Evolutionary conservation across 2,888 invertebrate genomes (phyloP).

Genomic region (Micropterix aruncella): DNA sequence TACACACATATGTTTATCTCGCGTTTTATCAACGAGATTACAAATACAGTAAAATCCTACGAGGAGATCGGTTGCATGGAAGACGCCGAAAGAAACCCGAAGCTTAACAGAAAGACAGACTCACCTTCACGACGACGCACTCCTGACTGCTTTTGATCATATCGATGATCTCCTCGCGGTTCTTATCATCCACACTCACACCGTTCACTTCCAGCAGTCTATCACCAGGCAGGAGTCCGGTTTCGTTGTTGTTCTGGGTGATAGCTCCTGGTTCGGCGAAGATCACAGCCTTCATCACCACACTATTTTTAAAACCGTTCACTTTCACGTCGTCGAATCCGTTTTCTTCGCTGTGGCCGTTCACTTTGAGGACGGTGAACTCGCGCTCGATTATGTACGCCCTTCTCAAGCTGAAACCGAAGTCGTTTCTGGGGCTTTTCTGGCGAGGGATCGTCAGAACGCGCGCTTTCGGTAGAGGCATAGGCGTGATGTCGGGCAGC

Average conservation of each 20-base stretch:
- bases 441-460: conserved; percentile 64
- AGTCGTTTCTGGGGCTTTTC: conserved; percentile 76
- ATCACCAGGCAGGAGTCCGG: conserved; percentile 89
- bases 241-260: conserved; percentile 47
- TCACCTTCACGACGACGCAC: conserved; percentile 72
- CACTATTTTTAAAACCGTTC: conserved; percentile 25
- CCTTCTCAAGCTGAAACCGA: conserved; percentile 84
- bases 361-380: conserved; percentile 24
- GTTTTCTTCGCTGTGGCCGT: conserved; percentile 23
- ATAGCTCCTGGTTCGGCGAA: conserved; percentile 82
- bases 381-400: conserved; percentile 68
- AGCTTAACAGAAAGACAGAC: conserved; percentile 15
- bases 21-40: no score
- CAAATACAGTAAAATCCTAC: no score
- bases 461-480: conserved; percentile 58
- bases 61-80: no score
- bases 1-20: no score
- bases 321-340: conserved; percentile 23
- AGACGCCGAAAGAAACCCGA: no score
- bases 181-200: conserved; percentile 68
- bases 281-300: conserved; percentile 59
- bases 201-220: conserved; percentile 85
- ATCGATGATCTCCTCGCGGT: conserved; percentile 85
- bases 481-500: conserved; percentile 52
- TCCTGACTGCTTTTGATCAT: conserved; percentile 79